Conservation (phyloP, 2,888 invertebrate species). For the Dendrolimus pini region DNA sequence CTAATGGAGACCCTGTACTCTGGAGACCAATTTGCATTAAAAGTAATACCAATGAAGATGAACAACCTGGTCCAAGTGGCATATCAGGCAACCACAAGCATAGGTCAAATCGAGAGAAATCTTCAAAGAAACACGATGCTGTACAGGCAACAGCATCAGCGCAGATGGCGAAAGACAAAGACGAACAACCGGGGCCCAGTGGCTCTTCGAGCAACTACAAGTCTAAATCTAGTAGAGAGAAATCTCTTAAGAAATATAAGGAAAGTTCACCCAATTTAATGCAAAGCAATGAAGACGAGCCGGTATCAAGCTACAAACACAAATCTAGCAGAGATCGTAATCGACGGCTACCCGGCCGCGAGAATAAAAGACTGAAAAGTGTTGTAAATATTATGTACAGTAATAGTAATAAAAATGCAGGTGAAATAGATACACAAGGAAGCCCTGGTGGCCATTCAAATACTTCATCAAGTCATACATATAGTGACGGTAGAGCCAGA, state of each 20-base stretch:
- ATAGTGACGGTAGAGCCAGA: neutral
- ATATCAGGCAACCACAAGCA: neutral
- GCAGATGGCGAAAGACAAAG: neutral
- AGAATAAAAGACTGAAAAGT: conserved; percentile 57
- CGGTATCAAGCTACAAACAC: neutral
- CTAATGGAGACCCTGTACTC: no score
- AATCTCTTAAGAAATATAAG: neutral
- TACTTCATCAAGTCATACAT: neutral
- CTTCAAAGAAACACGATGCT: neutral
- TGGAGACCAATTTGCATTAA: no score
- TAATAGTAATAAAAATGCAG: neutral
- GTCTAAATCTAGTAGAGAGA: neutral
- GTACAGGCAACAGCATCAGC: neutral
- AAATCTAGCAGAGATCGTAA: neutral
- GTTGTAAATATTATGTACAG: conserved; percentile 52
- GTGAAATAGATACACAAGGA: neutral
- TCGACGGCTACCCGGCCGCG: conserved; percentile 20
- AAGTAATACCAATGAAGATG: neutral
- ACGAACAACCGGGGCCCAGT: conserved; percentile 1
- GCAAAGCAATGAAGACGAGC: conserved; percentile 1
- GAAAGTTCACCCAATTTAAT: neutral
- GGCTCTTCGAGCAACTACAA: neutral
- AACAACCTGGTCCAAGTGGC: neutral
- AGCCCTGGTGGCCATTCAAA: neutral
- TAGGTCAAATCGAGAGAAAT: neutral